Evolutionary conservation across 2,797 vertebrate genomes (phyloP).

Genomic region (Glossophaga mutica): DNA sequence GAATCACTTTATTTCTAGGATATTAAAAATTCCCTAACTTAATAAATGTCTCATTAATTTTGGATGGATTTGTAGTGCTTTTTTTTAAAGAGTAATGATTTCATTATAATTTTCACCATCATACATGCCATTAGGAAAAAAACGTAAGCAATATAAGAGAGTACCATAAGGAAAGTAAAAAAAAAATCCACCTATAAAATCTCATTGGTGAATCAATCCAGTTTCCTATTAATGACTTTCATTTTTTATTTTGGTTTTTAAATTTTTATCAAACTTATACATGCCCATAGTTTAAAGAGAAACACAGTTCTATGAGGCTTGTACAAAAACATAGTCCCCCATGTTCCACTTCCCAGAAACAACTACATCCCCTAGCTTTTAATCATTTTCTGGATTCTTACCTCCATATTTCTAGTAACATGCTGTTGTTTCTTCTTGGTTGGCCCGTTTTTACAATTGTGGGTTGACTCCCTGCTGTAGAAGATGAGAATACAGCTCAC

Average conservation of each 20-base stretch:
- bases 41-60: not conserved
- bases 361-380: not conserved
- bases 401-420: not conserved
- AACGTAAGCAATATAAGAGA: not conserved
- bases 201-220: not conserved
- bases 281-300: not conserved
- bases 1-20: not conserved
- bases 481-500: not conserved
- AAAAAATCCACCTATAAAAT: not conserved
- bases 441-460: not conserved
- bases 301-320: not conserved
- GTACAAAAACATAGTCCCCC: not conserved
- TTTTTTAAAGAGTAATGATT: not conserved
- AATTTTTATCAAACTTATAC: not conserved
- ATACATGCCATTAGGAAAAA: not conserved
- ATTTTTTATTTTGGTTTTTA: slow-evolving; percentile 34
- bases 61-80: not conserved
- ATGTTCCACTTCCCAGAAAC: not conserved
- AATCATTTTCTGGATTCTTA: not conserved
- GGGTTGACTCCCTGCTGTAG: not conserved
- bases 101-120: not conserved
- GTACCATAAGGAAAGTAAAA: not conserved
- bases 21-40: not conserved
- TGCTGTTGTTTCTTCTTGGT: not conserved
- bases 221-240: not conserved